Evolutionary conservation across 2,113 vertebrate species (phyloP).

Genomic region (Terrapene triunguis): DNA sequence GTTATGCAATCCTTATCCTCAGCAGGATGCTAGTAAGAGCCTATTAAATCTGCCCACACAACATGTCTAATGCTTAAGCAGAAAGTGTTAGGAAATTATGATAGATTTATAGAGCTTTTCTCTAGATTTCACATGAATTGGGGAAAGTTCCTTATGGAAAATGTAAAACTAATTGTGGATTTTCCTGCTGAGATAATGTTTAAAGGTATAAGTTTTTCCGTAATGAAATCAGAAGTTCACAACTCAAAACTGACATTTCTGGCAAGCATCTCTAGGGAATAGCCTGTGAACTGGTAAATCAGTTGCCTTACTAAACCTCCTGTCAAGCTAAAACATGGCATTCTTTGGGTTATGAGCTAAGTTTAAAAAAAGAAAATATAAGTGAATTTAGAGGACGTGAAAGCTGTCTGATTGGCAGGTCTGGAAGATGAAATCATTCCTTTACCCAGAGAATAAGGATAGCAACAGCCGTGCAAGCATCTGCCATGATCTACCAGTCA

Average conservation of each 20-base stretch:
- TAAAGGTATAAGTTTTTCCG: constrained; percentile 44
- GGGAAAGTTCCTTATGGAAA: constrained; percentile 67
- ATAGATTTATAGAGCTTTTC: constrained; percentile 44
- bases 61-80: constrained; percentile 59
- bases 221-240: constrained; percentile 71
- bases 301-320: constrained; percentile 69
- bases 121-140: constrained; percentile 63
- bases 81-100: constrained; percentile 56
- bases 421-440: background rate
- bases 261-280: constrained; percentile 67
- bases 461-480: background rate
- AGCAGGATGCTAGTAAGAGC: constrained; percentile 64
- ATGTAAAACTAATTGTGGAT: constrained; percentile 68
- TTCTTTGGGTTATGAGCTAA: constrained; percentile 12
- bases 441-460: background rate
- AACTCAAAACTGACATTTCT: constrained; percentile 61
- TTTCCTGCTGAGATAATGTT: constrained; percentile 77
- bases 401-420: background rate
- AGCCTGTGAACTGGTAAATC: constrained; percentile 74
- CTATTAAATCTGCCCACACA: constrained; percentile 76
- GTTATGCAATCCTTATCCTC: constrained; percentile 73
- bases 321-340: constrained; percentile 46
- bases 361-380: constrained; percentile 35
- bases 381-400: background rate
- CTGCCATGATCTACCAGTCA: background rate